These are phyloP conservation scores for Labeo calbasu DNA, from an alignment of 2,797 vertebrate species.

Conservation along the genomic window DNA sequence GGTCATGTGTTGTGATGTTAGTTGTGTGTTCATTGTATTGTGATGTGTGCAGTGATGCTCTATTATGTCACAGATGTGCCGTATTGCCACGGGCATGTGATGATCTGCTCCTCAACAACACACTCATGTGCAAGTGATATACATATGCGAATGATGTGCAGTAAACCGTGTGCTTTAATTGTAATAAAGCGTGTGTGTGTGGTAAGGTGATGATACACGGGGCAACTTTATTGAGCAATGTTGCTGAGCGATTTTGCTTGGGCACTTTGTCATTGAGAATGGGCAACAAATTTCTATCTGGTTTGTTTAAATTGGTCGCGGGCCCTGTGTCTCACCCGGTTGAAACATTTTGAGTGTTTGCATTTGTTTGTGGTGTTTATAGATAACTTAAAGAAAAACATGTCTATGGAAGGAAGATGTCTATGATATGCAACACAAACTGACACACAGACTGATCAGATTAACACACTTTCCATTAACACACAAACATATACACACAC, in stretches of 20 bases:
- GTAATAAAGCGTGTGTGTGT: background rate
- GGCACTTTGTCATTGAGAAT: too few species aligned
- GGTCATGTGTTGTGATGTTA: too few species aligned
- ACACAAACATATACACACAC: background rate
- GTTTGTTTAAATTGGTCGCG: too few species aligned
- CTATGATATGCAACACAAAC: background rate
- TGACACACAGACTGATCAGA: slow-evolving; percentile 1
- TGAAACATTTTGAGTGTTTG: too few species aligned
- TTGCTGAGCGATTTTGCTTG: too few species aligned
- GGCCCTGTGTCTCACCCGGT: too few species aligned
- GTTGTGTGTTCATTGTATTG: background rate
- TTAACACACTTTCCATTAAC: slow-evolving; percentile 13
- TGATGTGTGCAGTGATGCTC: background rate
- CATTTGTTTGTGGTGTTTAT: background rate
- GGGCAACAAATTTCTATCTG: too few species aligned
- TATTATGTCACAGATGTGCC: background rate
- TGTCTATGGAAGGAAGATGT: background rate
- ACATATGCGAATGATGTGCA: too few species aligned
- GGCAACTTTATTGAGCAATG: too few species aligned
- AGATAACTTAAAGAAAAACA: background rate
- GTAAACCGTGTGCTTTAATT: background rate
- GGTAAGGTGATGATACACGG: too few species aligned
- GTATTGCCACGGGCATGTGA: background rate
- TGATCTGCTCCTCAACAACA: background rate
- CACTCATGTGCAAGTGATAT: background rate